Evolutionary conservation across 1,140 invertebrate genomes (phyloP).

Genomic region (Heliconius eleuchia): DNA sequence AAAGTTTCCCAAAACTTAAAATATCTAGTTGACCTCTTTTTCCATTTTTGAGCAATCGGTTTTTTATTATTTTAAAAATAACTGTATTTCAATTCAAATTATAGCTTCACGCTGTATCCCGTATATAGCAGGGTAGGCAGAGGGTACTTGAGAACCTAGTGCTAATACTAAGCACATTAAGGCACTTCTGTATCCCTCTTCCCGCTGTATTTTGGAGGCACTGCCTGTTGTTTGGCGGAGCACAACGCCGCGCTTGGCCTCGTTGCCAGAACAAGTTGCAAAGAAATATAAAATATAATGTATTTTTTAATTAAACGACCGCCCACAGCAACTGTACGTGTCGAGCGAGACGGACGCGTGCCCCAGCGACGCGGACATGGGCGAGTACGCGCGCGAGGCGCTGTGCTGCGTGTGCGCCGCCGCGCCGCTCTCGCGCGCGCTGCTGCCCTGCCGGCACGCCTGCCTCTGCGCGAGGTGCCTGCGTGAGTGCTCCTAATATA

Average conservation of each 20-base stretch:
- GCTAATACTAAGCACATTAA: too few species aligned
- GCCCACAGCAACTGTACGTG: slow-evolving; percentile 87
- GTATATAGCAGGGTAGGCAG: too few species aligned
- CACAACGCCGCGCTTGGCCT: too few species aligned
- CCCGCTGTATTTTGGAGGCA: too few species aligned
- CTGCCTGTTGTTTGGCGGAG: too few species aligned
- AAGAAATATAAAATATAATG: too few species aligned
- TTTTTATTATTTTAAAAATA: background rate
- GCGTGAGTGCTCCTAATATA: slow-evolving; percentile 64
- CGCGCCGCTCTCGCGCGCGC: slow-evolving; percentile 87
- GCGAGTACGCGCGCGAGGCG: slow-evolving; percentile 82
- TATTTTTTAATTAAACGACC: background rate
- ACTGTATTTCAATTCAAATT: background rate
- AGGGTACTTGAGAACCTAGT: too few species aligned
- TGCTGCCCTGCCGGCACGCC: slow-evolving; percentile 90
- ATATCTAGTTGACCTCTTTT: too few species aligned
- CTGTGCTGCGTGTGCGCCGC: slow-evolving; percentile 91
- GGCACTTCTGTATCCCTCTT: too few species aligned
- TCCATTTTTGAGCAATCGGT: too few species aligned
- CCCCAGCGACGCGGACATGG: slow-evolving; percentile 82
- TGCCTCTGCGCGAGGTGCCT: slow-evolving; percentile 91
- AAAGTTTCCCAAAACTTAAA: too few species aligned
- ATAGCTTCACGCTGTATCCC: background rate
- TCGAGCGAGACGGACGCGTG: slow-evolving; percentile 69
- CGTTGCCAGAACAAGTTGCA: too few species aligned